Base-by-base conservation (phyloP, 2,113 vertebrate species). In the Nannospalax galili region DNA sequence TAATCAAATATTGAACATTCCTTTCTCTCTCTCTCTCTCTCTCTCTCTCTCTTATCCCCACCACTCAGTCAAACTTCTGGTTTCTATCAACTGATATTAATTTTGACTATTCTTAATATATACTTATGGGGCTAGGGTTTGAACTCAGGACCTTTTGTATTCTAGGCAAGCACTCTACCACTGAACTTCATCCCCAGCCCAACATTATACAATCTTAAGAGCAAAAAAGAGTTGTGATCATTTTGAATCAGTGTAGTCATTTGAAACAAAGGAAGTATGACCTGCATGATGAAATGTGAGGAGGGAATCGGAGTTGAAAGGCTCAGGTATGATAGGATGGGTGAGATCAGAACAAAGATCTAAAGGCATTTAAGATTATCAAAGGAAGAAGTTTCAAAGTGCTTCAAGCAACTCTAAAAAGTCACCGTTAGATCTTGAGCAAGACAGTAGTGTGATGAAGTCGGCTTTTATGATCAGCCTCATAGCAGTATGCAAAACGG, bases 1-100 rank as follows among this genome's bases (percentile, higher is more conserved):
- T 19, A 60, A 70, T 90, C 17, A 95, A 96, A 88, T 65, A 90
- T 5, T 92, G 48, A 96, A 79, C 45, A 82, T 80, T 90, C 93
- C 62, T 5, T 37, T 84, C 32, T 79, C 6, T 1, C 20, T 73
- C 16, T 19, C 12, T 92, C 62, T 93, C n/a, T 86, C 28, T 81
- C 7, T 1, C 15, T 28, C 78, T 73, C 16, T 19, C 12, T 92
- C 62, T 93, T 92, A n/a, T 42, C 52, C 48, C 26, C 0, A 77
- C 9, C 28, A 79, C 28, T 73, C 37, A 85, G 30, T 40, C 26
- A 88, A 81, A 6, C 7, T 78, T 87, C 65, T 86, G 45, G 81
- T 91, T 94, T 84, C 20, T 79, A 87, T 73, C 40, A 89, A 14
- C 30, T 37, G 10, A 42, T 64, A 84, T 80, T 91, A 90, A 17